Evolutionary conservation across 2,797 vertebrate species (phyloP), one percentile per base, ranked within the genome.

Genomic region (Rhodeus uyekii): DNA sequence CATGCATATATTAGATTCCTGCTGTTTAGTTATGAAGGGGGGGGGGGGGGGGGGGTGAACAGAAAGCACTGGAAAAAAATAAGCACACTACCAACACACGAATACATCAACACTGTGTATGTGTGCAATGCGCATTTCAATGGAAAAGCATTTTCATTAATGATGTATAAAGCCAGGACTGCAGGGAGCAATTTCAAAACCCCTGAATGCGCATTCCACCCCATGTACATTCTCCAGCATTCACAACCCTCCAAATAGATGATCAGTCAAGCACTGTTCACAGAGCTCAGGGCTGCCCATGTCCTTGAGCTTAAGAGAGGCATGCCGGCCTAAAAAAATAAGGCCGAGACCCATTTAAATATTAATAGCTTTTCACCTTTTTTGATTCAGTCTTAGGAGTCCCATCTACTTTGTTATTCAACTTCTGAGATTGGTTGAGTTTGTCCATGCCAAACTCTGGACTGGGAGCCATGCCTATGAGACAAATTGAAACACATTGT

Each of bases 331-430:
- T 39, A 39, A 24, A 55, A 53, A n/a, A 53, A 9, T 32, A 46
- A 24, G n/a, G 29, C 38, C 50, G 18, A 3, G 18, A 32, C 27
- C 32, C 8, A 72, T 44, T 74, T 8, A 46, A 77, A 80, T 46
- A 60, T 42, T 58, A 55, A 50, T 50, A 68, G 12, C 29, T 18
- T 12, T 36, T 75, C 16, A 89, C 90, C 89, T 90, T 90, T 80
- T 97, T 97, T 50, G 97, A 93, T 90, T 99, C 98, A 2, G 96
- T 89, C 91, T 99, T 99, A 61, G 97, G 96, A 13, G 97, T 96
- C 80, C 96, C 97, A 4, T 99, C 98, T 79, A 95, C 95, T 91
- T 99, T 99, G 90, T 98, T 99, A 94, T 99, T 99, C 92, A 97
- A 96, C 93, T 99, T 99, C 87, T 93, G 94, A 61, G 95, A 93